Evolutionary conservation across 2,797 vertebrate genomes (phyloP).

Genomic region (Calcarius lapponicus): DNA sequence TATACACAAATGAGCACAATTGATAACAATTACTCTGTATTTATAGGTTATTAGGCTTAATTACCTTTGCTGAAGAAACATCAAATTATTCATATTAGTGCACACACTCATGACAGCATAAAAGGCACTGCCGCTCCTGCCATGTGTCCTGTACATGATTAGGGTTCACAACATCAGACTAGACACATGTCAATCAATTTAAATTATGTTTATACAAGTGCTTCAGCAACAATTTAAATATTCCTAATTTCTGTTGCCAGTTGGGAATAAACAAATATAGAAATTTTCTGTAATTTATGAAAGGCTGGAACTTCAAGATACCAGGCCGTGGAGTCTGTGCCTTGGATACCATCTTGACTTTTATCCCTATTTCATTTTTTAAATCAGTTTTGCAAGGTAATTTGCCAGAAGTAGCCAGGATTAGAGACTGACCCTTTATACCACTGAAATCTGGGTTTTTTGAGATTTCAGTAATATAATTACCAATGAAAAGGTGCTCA

Average conservation of each 20-base stretch:
- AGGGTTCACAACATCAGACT: background rate
- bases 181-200: background rate
- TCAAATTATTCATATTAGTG: background rate
- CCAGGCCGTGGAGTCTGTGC: background rate
- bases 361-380: background rate
- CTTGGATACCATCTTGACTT: background rate
- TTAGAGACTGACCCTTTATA: background rate
- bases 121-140: background rate
- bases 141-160: background rate
- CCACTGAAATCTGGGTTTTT: background rate
- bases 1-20: constrained; percentile 27
- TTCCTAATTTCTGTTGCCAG: background rate
- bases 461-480: background rate
- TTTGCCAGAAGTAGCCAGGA: background rate
- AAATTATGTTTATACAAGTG: background rate
- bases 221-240: background rate
- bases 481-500: background rate
- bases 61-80: constrained; percentile 28
- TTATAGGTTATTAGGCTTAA: constrained; percentile 39
- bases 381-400: background rate
- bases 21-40: constrained; percentile 38
- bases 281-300: background rate
- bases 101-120: background rate
- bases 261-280: background rate
- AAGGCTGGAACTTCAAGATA: background rate